Percentiles rank a stretch among this genome's conserved stretches.
Evolutionary conservation across 2,888 invertebrate species (phyloP).

Genomic region (Axea sp.): DNA sequence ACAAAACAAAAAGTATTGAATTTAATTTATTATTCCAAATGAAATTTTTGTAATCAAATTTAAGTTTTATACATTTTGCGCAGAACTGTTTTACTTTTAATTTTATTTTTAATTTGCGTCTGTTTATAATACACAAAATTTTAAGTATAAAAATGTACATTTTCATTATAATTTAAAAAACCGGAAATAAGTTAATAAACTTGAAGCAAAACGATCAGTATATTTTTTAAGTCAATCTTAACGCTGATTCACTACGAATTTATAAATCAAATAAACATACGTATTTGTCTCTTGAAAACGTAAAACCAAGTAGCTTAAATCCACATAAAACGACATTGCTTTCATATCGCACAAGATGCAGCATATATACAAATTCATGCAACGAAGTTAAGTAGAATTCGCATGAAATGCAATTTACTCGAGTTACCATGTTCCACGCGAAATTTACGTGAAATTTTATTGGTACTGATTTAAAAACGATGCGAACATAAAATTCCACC

Average conservation of each 20-base stretch:
- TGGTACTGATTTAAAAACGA: conserved; percentile 51
- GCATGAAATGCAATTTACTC: conserved; percentile 51
- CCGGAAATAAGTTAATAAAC: no score
- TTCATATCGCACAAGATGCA: conserved; percentile 33
- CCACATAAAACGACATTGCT: conserved; percentile 36
- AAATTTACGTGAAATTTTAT: conserved; percentile 47
- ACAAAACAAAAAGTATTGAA: no score
- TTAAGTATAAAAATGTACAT: no score
- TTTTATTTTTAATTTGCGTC: no score
- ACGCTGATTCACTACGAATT: conserved; percentile 10
- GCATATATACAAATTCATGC: conserved; percentile 46
- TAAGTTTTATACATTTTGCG: no score
- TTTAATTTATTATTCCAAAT: no score
- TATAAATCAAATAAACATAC: conserved; percentile 25
- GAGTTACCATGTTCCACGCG: conserved; percentile 13
- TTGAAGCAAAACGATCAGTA: no score
- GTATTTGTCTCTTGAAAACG: conserved; percentile 22
- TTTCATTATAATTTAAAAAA: no score
- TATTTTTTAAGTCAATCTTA: not conserved
- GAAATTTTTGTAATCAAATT: no score
- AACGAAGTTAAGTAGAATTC: conserved; percentile 49
- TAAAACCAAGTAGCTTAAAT: conserved; percentile 49
- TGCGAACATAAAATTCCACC: conserved; percentile 24
- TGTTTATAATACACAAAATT: no score
- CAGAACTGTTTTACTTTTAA: no score